Evolutionary conservation across 2,113 vertebrate species (phyloP), one percentile per base, ranked within the genome.

Genomic region (Zingel zingel): DNA sequence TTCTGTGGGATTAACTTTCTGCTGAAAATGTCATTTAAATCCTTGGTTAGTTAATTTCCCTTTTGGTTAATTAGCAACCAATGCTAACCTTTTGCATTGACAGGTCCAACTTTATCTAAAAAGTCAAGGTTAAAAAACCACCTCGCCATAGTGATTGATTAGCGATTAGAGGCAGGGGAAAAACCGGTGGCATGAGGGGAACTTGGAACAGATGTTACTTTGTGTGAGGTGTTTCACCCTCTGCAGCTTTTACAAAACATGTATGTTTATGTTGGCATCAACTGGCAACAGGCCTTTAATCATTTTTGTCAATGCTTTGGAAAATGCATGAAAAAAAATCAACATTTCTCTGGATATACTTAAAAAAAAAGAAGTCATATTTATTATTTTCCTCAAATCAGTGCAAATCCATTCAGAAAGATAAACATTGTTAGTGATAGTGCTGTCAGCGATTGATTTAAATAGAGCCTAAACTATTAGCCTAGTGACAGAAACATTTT

Each of bases 11-110:
- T 90, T 93, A 92, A 89, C 87, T 79, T 86, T 76, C 54, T 48
- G 63, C 85, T 84, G 85, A 87, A 96, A 95, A 96, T 95, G 91
- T 92, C 91, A 95, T 88, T 90, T 94, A 95, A 95, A 95, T 90
- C 84, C 89, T 89, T 53, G 33, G 87, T 93, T 94, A 86, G 92
- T 94, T 96, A 90, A 96, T 97, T 97, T 97, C 94, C 93, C 94
- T 93, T 94, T 93, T 94, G 95, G 94, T 95, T 96, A 97, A 97
- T 97, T 96, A 97, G 96, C 94, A 91, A 91, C 91, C 87, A 88
- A 90, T 87, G 77, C 76, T 94, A 94, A 96, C 94, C 95, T 96
- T 96, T 95, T 81, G 78, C 92, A 92, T 58, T 91, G 92, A 95
- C 92, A 96, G 93, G 88, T 92, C 87, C 86, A 94, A 94, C 95